Evolutionary conservation across 2,888 invertebrate genomes (phyloP).

Genomic region (Malthinus seriepunctatus): DNA sequence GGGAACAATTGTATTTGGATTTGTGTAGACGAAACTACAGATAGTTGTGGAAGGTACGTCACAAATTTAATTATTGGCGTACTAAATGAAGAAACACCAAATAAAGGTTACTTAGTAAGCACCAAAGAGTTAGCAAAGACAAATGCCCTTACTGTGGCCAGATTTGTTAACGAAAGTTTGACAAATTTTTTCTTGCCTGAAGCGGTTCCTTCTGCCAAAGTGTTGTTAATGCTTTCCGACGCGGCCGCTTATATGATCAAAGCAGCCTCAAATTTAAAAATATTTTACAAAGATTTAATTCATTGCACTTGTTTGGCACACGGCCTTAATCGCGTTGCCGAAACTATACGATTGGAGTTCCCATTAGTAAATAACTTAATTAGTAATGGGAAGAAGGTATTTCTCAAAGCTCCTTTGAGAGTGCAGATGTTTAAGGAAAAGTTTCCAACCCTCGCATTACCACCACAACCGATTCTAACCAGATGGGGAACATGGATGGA

Average conservation of each 20-base stretch:
- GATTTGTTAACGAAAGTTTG: slow-evolving; percentile 12
- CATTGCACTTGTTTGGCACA: slow-evolving; percentile 1
- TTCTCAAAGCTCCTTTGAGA: background rate
- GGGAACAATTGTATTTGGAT: slow-evolving; percentile 1
- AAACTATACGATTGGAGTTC: background rate
- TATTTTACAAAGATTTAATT: slow-evolving; percentile 10
- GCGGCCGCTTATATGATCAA: slow-evolving; percentile 12
- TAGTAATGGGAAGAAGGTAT: background rate
- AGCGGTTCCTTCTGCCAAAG: slow-evolving; percentile 12
- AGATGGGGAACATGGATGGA: slow-evolving; percentile 1
- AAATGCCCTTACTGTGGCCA: slow-evolving; percentile 5
- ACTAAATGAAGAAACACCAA: background rate
- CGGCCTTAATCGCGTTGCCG: background rate
- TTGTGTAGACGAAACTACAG: slow-evolving; percentile 13
- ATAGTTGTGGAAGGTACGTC: background rate
- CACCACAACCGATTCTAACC: background rate
- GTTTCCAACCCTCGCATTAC: background rate
- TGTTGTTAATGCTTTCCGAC: slow-evolving; percentile 8
- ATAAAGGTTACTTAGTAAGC: background rate
- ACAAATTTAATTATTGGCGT: background rate
- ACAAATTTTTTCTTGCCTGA: slow-evolving; percentile 7
- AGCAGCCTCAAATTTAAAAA: slow-evolving; percentile 10
- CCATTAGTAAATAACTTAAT: background rate
- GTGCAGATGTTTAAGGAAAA: background rate
- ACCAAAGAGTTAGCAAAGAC: slow-evolving; percentile 5